Base-by-base conservation (phyloP, 2,888 invertebrate species). In the Diadegma fenestrale region DNA sequence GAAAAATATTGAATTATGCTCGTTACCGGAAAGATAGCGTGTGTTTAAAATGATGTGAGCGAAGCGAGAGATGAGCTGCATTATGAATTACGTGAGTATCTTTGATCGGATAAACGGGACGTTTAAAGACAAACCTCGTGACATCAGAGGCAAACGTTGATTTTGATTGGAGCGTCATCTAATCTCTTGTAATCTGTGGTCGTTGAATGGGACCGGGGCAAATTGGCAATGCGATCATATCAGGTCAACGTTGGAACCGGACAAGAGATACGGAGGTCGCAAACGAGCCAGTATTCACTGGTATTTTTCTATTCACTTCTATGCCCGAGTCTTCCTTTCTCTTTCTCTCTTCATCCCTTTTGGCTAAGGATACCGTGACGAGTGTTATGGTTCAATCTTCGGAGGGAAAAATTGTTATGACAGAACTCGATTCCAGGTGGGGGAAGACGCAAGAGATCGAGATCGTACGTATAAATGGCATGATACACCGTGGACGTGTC, bases 201-300 rank as follows among this genome's bases (percentile, higher is more conserved):
- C 64, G 80, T 80, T 86, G 85, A 87, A 87, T 87, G 82, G 81
- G 78, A 64, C 64, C 71, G 58, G 48, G 48, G 78, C 81, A 86
- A 88, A 88, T 88, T 88, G 88, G 78, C 86, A 84, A 87, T 80
- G 81, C 87, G 83, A 87, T 87, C 82, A 83, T 86, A 87, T 83
- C 86, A 84, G 88, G 88, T 88, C 88, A 87, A 75, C 84, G 84
- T 58, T 84, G 85, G 86, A 80, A 84, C 84, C 66, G 85, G 77
- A 48, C 85, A 66, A 80, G 80, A 54, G 63, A 54, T 54, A 75
- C 80, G 77, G 73, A 69, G 86, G 79, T 80, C 76, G 69, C 69
- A 72, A 80, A 82, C 33, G 71, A 82, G 84, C 86, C 75, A 77
- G 84, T 88, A 87, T 88, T 86, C 80, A 86, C 87, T 82, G 86